A percentile compares a stretch with the other conserved stretches of the same genome.
Conservation (phyloP, 2,888 invertebrate genomes). For the Alcis repandata region DNA sequence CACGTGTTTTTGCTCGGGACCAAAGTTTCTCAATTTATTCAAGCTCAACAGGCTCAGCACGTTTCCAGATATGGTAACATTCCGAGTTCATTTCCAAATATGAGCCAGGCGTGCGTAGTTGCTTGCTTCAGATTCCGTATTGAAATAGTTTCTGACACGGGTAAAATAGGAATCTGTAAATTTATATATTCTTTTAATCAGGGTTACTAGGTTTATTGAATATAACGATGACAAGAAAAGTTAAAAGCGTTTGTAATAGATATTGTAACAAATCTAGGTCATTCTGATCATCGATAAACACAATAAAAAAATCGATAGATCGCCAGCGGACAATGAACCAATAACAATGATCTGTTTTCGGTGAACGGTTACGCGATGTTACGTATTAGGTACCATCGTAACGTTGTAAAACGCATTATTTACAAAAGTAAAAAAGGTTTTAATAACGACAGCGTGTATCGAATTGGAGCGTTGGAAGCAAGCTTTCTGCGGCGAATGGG, state of each 20-base stretch:
- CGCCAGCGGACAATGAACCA: conserved; percentile 18
- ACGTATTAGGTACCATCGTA: conserved; percentile 14
- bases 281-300: background rate
- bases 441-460: background rate
- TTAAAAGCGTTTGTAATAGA: background rate
- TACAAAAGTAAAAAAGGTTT: background rate
- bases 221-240: background rate
- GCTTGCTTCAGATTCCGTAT: background rate
- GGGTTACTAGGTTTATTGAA: no score
- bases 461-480: background rate
- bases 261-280: background rate
- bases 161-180: background rate
- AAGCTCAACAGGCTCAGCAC: background rate
- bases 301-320: background rate
- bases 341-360: conserved; percentile 22
- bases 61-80: conserved; percentile 15
- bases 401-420: background rate
- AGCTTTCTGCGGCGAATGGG: background rate
- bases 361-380: conserved; percentile 24
- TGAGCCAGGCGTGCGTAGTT: background rate
- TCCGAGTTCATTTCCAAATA: conserved; percentile 15
- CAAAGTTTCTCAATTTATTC: conserved; percentile 7
- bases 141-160: background rate
- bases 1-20: conserved; percentile 2
- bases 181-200: background rate